phyloP scores from a whole-genome alignment of 2,113 vertebrate species.

The Microcebus ravelobensis region DNA sequence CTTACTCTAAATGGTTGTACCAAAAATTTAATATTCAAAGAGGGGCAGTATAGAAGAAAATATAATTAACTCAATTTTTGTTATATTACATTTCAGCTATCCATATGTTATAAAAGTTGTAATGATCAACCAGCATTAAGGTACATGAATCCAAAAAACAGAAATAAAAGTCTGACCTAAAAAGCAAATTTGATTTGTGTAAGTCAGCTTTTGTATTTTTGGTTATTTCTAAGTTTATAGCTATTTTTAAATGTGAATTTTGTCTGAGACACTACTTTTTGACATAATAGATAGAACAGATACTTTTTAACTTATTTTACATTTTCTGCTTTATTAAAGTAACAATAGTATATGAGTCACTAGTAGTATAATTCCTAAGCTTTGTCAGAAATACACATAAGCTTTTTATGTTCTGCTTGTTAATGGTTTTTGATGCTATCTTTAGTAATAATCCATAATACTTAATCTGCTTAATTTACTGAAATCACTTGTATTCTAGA shows the following conservation, averaged over 20 bases:
- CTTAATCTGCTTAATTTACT: conserved; percentile 18
- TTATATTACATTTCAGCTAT: background rate
- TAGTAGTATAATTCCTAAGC: background rate
- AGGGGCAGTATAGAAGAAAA: background rate
- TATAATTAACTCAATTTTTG: background rate
- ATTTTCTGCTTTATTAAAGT: background rate
- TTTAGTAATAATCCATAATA: conserved; percentile 9
- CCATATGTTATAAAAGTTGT: background rate
- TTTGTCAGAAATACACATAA: background rate
- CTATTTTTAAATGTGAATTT: background rate
- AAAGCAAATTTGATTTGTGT: background rate
- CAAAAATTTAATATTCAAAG: background rate
- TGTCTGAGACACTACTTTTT: background rate
- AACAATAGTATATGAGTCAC: background rate
- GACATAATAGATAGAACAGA: background rate
- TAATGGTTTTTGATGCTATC: background rate
- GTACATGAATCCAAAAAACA: background rate
- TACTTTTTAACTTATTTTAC: background rate
- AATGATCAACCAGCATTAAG: background rate
- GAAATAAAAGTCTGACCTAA: background rate
- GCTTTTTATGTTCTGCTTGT: background rate
- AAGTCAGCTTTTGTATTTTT: background rate
- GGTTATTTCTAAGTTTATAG: background rate
- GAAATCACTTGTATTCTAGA: background rate
- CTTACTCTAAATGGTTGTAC: background rate